Evolutionary conservation across 2,888 invertebrate genomes (phyloP).

Genomic region (Tipula unca): DNA sequence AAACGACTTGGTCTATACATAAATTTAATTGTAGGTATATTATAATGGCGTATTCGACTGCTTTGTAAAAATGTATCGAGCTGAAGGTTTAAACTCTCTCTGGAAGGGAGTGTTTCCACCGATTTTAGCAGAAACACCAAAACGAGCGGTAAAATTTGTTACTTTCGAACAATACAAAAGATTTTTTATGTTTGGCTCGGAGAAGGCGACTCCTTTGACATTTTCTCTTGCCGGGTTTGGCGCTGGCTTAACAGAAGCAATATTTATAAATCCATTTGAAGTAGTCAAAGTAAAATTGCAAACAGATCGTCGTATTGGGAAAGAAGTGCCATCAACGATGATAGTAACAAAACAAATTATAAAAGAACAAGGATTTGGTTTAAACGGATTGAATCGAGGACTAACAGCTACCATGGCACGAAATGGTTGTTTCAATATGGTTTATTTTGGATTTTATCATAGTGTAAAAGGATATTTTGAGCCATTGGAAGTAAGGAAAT

Average conservation of each 20-base stretch:
- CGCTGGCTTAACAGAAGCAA: slow-evolving; percentile 85
- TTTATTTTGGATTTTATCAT: slow-evolving; percentile 94
- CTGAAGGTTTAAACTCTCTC: slow-evolving; percentile 75
- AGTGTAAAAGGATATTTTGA: slow-evolving; percentile 71
- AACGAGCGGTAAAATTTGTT: slow-evolving; percentile 88
- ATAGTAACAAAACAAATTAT: slow-evolving; percentile 72
- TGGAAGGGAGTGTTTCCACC: slow-evolving; percentile 94
- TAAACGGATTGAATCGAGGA: slow-evolving; percentile 76
- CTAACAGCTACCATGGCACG: slow-evolving; percentile 80
- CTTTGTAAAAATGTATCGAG: slow-evolving; percentile 76
- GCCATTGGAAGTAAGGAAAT: slow-evolving; percentile 52
- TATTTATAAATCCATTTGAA: slow-evolving; percentile 90
- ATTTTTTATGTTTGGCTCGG: slow-evolving; percentile 70
- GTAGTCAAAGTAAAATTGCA: slow-evolving; percentile 89
- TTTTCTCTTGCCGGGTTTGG: slow-evolving; percentile 81
- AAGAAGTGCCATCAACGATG: slow-evolving; percentile 66
- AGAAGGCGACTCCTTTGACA: slow-evolving; percentile 70
- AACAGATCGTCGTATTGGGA: slow-evolving; percentile 56
- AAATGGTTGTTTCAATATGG: slow-evolving; percentile 86
- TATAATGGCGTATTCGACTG: slow-evolving; percentile 80
- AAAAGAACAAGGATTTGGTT: slow-evolving; percentile 65
- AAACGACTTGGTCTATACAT: neutral
- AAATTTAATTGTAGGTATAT: slow-evolving; percentile 36
- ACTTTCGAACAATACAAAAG: slow-evolving; percentile 90
- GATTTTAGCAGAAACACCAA: slow-evolving; percentile 89